Evolutionary conservation across 2,888 invertebrate species (phyloP), one percentile per base, ranked within the genome.

Genomic region (Agrochola lota): DNA sequence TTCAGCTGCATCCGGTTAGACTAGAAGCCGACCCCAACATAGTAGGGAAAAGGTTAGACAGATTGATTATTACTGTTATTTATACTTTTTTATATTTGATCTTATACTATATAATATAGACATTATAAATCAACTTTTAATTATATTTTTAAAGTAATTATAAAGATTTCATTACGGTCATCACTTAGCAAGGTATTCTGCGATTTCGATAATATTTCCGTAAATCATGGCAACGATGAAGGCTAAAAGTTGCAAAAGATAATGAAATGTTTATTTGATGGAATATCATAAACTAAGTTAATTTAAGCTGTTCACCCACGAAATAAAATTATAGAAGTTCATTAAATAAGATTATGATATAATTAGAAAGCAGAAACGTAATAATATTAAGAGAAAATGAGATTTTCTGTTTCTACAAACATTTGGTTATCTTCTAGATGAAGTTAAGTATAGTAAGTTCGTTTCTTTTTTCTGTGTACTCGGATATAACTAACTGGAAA

Each of bases 361-460:
- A 49, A 40, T 60, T 60, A 43, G 8, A 71, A 71, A 67, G 49
- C 17, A 55, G 30, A 73, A 69, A 78, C 15, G 7, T 64, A 40
- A 83, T 64, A 63, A 55, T 66, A 64, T 66, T 71, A 26, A 35
- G 11, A n/a, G 20, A 60, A 57, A 66, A 78, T 57, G 4, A 57
- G n/a, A 60, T 55, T 77, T 59, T 60, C 23, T 60, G n/a, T 30
- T 67, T 46, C 8, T 23, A n/a, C 12, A 67, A 74, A 74, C 2
- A 69, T 75, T 66, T 70, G 26, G 6, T 8, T 52, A 59, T 49
- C 20, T 49, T 71, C n/a, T 59, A 23, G 2, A 30, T 60, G 26
- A 66, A 70, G 40, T 57, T 35, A 49, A 70, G 52, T 66, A 46
- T 2, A 40, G 7, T 55, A 40, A 49, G 9, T 15, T 52, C 9